Evolutionary conservation across 2,113 vertebrate species (phyloP).

Genomic region (Myxocyprinus asiaticus): DNA sequence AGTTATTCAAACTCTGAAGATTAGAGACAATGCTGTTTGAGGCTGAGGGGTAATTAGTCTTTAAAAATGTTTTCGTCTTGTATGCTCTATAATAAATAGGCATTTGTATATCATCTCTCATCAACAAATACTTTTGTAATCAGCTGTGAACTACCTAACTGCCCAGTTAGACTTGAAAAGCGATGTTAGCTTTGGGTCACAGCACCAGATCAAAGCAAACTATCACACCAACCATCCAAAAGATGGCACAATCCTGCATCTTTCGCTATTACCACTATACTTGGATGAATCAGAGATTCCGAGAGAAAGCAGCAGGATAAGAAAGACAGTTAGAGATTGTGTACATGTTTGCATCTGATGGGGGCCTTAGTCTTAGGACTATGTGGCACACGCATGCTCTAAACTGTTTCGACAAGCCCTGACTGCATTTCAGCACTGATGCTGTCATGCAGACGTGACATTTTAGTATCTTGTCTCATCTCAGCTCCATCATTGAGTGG

Average conservation of each 20-base stretch:
- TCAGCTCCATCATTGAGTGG: background rate
- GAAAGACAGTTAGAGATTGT: too few relatives aligned
- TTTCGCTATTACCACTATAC: slow-evolving; percentile 4
- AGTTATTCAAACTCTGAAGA: slow-evolving; percentile 1
- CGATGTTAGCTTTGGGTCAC: background rate
- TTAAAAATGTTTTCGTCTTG: background rate
- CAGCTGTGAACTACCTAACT: background rate
- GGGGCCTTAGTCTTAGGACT: too few relatives aligned
- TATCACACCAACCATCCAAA: background rate
- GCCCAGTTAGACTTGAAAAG: slow-evolving; percentile 2
- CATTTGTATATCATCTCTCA: background rate
- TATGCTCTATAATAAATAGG: too few relatives aligned
- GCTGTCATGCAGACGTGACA: background rate
- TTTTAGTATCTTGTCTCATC: slow-evolving; percentile 2
- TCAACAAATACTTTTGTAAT: slow-evolving; percentile 8
- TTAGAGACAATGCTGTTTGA: slow-evolving; percentile 14
- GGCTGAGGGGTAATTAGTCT: slow-evolving; percentile 9
- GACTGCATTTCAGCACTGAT: too few relatives aligned
- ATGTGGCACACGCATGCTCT: too few relatives aligned
- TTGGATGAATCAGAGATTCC: slow-evolving; percentile 21
- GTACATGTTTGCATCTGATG: too few relatives aligned
- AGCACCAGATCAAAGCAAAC: slow-evolving; percentile 29
- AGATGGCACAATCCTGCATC: background rate
- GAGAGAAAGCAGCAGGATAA: slow-evolving; percentile 5
- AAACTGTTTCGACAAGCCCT: too few relatives aligned